Evolutionary conservation across 2,888 invertebrate species (phyloP), one percentile per base, ranked within the genome.

Genomic region (Synergus itoensis): DNA sequence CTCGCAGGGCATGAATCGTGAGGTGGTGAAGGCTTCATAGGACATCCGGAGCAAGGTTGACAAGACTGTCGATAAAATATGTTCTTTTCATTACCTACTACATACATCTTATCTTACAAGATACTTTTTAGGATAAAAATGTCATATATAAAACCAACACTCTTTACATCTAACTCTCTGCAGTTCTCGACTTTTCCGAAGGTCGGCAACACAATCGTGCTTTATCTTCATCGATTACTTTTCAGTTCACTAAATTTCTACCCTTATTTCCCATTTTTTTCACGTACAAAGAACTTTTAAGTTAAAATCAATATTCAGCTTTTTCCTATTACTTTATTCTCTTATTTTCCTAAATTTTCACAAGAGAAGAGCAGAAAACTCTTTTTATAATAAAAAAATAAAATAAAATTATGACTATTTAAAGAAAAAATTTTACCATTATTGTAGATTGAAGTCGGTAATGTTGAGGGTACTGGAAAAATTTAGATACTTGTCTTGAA

Each of bases 21-120:
- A 16, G 83, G 84, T 36, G 84, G 86, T 65, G 81, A 81, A 4
- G 83, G 82, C 79, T 80, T 83, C 80, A 77, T 79, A 9, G 84
- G 83, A 69, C 85, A 87, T 77, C 84, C 86, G 36, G 84, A 83
- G 18, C 82, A 80, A 21, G 84, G 82, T 63, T 84, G 84, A 78
- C 84, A 85, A 77, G 84, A 83, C 88, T 88, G 62, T 76, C 28
- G 28, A 62, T 62, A 62, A 62, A 62, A 62, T 11, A 63, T 14
- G 28, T 28, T 11, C 4, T 62, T 62, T 62, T 21, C 28, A 62
- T 62, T 62, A 28, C 62, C 62, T 21, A 14, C 21, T 62, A 28
- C 7, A 28, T 62, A 28, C 11, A 62, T 14, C 62, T 62, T 62
- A 62, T 28, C 57, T 18, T 18, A 57, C 2, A 57, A 18, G n/a